phyloP scores from a whole-genome alignment of 1,140 invertebrate species.

The Drosophila sp. region DNA sequence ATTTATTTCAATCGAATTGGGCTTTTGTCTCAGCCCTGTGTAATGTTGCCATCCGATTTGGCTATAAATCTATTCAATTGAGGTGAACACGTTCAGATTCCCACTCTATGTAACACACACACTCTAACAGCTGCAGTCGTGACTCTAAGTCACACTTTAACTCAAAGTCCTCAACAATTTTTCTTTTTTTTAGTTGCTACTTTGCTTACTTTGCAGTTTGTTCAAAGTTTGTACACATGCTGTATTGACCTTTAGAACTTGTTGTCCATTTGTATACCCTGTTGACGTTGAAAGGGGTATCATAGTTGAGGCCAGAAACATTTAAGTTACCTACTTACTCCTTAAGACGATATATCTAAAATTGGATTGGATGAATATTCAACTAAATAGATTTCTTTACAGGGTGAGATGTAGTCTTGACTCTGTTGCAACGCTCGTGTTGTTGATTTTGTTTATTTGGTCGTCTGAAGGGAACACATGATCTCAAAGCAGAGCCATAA shows the following conservation, averaged over 20 bases:
- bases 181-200: slow-evolving; percentile 2
- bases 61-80: slow-evolving; percentile 64
- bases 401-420: neutral
- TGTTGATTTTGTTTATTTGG: slow-evolving; percentile 16
- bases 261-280: slow-evolving; percentile 37
- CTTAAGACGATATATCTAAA: no score
- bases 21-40: slow-evolving; percentile 43
- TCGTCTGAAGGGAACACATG: slow-evolving; percentile 21
- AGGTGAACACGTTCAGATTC: slow-evolving; percentile 39
- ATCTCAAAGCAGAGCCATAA: slow-evolving; percentile 44
- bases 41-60: slow-evolving; percentile 37
- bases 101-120: slow-evolving; percentile 37
- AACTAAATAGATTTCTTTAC: neutral
- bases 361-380: no score
- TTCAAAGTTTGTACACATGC: slow-evolving; percentile 35
- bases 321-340: neutral
- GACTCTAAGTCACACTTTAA: neutral
- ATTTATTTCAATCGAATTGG: slow-evolving; percentile 70
- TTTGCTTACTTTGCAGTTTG: slow-evolving; percentile 27
- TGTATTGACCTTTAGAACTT: slow-evolving; percentile 31
- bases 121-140: slow-evolving; percentile 30
- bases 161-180: slow-evolving; percentile 13
- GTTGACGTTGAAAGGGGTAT: neutral
- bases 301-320: neutral
- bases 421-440: neutral